A percentile compares a stretch with the other conserved stretches of the same genome.
phyloP scores from a whole-genome alignment of 2,888 invertebrate species.

The Dexiosoma caninum region DNA sequence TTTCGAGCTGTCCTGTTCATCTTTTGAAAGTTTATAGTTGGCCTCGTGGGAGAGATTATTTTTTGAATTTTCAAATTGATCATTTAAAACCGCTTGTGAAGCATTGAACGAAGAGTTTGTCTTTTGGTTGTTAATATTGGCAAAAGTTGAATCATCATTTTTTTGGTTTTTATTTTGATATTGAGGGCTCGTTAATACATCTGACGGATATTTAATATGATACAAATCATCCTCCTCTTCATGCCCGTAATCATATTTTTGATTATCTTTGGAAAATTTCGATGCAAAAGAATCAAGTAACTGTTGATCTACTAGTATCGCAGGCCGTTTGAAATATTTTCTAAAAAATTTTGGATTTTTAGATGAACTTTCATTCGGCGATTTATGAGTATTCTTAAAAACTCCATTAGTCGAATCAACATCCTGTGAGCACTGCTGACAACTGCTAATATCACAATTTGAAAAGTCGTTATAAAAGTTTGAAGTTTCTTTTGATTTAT shows the following conservation, averaged over 20 bases:
- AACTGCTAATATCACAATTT: constrained; percentile 8
- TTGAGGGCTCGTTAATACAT: not conserved
- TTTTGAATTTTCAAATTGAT: constrained; percentile 66
- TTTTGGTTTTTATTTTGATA: not conserved
- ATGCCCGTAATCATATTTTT: not conserved
- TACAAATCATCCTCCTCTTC: not conserved
- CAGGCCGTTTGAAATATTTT: not conserved
- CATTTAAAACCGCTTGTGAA: constrained; percentile 50
- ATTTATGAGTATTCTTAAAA: not conserved
- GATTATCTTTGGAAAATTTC: not conserved
- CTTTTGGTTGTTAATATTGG: not conserved
- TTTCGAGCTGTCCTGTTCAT: constrained; percentile 75
- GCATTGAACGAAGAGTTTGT: not conserved
- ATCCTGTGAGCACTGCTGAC: constrained; percentile 21
- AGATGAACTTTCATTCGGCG: not conserved
- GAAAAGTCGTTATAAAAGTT: not conserved
- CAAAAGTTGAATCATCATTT: too few relatives aligned
- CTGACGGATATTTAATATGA: not conserved
- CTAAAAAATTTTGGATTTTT: not conserved
- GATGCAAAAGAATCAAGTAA: not conserved
- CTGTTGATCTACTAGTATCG: not conserved
- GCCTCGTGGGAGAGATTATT: constrained; percentile 77
- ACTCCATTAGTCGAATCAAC: not conserved
- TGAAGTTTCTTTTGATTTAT: not conserved
- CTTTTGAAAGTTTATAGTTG: constrained; percentile 76